phyloP scores from a whole-genome alignment of 1,140 invertebrate genomes.

The Helicoverpa zea region DNA sequence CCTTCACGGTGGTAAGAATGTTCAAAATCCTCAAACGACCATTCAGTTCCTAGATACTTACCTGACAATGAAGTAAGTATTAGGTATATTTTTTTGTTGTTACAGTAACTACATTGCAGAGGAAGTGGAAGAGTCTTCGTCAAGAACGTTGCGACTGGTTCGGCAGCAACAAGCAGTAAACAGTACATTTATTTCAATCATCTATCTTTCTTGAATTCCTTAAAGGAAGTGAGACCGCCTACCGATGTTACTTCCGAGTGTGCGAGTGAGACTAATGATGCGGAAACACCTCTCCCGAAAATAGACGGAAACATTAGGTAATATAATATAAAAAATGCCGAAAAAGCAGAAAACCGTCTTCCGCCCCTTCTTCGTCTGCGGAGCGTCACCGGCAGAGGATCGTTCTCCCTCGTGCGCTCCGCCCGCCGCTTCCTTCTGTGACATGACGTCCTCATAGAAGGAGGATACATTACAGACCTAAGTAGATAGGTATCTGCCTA shows the following conservation, averaged over 20 bases:
- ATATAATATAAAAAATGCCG: constrained; percentile 8
- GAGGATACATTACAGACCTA: too few species aligned
- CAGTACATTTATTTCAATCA: constrained; percentile 36
- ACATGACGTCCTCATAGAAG: too few species aligned
- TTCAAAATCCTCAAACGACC: too few species aligned
- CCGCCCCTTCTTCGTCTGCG: too few species aligned
- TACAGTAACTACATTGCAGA: constrained; percentile 30
- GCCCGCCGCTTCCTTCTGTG: too few species aligned
- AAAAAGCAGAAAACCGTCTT: constrained; percentile 15
- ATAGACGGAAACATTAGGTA: background rate
- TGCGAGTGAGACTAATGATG: constrained; percentile 3
- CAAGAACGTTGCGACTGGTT: constrained; percentile 22
- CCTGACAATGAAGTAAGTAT: too few species aligned
- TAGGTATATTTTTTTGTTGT: background rate
- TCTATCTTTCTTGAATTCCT: constrained; percentile 31
- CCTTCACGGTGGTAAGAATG: too few species aligned
- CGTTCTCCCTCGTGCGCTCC: too few species aligned
- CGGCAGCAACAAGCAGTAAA: constrained; percentile 16
- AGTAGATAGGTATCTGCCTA: too few species aligned
- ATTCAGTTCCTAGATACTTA: too few species aligned
- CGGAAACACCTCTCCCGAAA: constrained; percentile 25
- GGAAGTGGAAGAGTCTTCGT: constrained; percentile 33
- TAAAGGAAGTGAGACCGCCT: constrained; percentile 36
- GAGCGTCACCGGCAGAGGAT: too few species aligned
- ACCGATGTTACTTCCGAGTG: background rate